These are phyloP conservation scores for Anarhynchus alexandrinus DNA, from an alignment of 2,113 vertebrate genomes.

Conservation along the genomic window DNA sequence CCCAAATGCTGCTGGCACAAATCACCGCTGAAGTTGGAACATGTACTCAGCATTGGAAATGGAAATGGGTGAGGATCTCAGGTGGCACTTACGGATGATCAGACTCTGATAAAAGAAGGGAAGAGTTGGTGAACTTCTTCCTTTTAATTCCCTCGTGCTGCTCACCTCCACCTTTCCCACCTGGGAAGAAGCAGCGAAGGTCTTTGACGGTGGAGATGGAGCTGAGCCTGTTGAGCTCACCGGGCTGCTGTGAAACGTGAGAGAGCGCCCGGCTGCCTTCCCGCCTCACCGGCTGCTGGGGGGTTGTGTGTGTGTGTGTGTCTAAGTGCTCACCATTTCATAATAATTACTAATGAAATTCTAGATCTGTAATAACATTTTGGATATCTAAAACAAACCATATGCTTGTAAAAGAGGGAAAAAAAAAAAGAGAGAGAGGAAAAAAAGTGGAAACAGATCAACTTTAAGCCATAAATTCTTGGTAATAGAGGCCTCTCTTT, in stretches of 20 bases:
- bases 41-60: not conserved
- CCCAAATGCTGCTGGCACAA: not conserved
- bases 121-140: not conserved
- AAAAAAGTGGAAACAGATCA: constrained; percentile 79
- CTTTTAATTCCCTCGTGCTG: not conserved
- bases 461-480: constrained; percentile 80
- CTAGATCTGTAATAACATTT: constrained; percentile 80
- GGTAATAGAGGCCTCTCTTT: constrained; percentile 67
- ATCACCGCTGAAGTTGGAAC: not conserved
- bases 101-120: not conserved
- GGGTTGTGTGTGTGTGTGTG: constrained; percentile 22
- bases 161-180: not conserved
- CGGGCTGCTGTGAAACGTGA: not conserved
- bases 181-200: not conserved
- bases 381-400: constrained; percentile 79
- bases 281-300: not conserved
- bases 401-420: constrained; percentile 67
- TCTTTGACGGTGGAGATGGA: not conserved
- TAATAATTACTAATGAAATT: constrained; percentile 81
- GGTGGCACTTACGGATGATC: not conserved
- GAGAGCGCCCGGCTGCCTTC: not conserved
- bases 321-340: constrained; percentile 69
- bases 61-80: not conserved
- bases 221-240: not conserved
- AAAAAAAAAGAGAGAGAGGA: not conserved